phyloP scores from a whole-genome alignment of 2,888 invertebrate genomes.

The Mesorhabditis sp. region DNA sequence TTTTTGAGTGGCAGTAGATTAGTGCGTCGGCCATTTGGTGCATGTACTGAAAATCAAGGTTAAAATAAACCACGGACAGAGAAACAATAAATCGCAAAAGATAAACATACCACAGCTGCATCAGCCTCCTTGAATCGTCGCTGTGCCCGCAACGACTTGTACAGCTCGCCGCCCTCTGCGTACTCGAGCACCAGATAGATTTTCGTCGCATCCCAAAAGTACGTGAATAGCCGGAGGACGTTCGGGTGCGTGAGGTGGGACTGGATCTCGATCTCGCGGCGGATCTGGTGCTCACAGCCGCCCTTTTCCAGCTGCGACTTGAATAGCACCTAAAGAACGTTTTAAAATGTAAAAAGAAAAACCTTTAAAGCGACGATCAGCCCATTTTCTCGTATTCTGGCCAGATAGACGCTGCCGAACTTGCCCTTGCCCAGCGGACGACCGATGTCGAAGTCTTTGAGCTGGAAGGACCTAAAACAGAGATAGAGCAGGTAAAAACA shows the following conservation, averaged over 20 bases:
- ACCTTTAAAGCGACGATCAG: slow-evolving; percentile 64
- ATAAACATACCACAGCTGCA: slow-evolving; percentile 41
- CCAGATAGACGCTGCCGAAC: slow-evolving; percentile 93
- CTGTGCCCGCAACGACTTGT: slow-evolving; percentile 38
- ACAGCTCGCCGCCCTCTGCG: slow-evolving; percentile 46
- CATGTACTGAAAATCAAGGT: slow-evolving; percentile 47
- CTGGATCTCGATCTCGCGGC: slow-evolving; percentile 94
- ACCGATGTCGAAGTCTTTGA: slow-evolving; percentile 84
- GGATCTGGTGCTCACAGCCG: slow-evolving; percentile 85
- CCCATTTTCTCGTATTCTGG: slow-evolving; percentile 66
- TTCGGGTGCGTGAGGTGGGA: slow-evolving; percentile 69
- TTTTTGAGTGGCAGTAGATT: slow-evolving; percentile 56
- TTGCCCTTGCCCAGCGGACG: slow-evolving; percentile 88
- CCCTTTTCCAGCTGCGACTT: slow-evolving; percentile 82
- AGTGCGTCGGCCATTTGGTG: slow-evolving; percentile 58
- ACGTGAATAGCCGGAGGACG: slow-evolving; percentile 54
- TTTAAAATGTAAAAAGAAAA: slow-evolving; percentile 10
- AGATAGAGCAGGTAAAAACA: background rate
- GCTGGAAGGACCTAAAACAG: slow-evolving; percentile 15
- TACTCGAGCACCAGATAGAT: slow-evolving; percentile 57
- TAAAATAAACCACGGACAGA: background rate
- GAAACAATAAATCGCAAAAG: background rate
- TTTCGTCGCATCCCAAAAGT: slow-evolving; percentile 55
- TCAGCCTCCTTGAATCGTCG: slow-evolving; percentile 48
- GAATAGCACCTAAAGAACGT: slow-evolving; percentile 64